A percentile compares a stretch with the other conserved stretches of the same genome.
Evolutionary conservation across 2,797 vertebrate species (phyloP).

Genomic region (Urocyon cinereoargenteus): DNA sequence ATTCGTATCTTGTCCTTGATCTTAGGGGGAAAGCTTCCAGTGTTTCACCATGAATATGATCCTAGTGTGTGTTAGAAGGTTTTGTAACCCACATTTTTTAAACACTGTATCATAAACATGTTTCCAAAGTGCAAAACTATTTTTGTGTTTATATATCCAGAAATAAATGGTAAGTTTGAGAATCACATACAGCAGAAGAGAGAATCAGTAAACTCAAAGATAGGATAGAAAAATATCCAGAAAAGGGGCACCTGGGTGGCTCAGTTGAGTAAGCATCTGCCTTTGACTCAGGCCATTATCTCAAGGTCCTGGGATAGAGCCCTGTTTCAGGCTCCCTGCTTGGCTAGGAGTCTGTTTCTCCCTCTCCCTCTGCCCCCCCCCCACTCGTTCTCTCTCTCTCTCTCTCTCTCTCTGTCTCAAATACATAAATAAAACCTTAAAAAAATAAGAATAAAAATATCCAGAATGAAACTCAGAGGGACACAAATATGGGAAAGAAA

Average conservation of each 20-base stretch:
- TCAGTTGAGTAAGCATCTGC: too few relatives aligned
- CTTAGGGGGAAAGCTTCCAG: neutral
- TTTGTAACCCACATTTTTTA: neutral
- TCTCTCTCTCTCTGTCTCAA: too few relatives aligned
- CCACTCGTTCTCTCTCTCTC: too few relatives aligned
- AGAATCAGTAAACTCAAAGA: conserved; percentile 15
- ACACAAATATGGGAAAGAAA: neutral
- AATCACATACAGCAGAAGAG: neutral
- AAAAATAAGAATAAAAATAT: neutral
- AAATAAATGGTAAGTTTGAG: neutral
- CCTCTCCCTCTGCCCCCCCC: too few relatives aligned
- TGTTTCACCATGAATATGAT: neutral
- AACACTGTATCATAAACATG: neutral
- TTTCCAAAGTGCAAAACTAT: neutral
- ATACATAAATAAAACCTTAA: too few relatives aligned
- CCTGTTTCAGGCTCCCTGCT: too few relatives aligned
- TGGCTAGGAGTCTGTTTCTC: too few relatives aligned
- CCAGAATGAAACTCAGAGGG: neutral
- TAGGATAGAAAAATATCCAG: neutral
- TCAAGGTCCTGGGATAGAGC: too few relatives aligned
- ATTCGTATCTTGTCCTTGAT: neutral
- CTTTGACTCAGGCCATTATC: too few relatives aligned
- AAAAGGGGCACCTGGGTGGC: neutral
- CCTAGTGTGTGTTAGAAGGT: neutral
- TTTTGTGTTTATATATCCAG: neutral